Conservation (phyloP, 2,797 vertebrate species). For the Hephaestus fuliginosus region DNA sequence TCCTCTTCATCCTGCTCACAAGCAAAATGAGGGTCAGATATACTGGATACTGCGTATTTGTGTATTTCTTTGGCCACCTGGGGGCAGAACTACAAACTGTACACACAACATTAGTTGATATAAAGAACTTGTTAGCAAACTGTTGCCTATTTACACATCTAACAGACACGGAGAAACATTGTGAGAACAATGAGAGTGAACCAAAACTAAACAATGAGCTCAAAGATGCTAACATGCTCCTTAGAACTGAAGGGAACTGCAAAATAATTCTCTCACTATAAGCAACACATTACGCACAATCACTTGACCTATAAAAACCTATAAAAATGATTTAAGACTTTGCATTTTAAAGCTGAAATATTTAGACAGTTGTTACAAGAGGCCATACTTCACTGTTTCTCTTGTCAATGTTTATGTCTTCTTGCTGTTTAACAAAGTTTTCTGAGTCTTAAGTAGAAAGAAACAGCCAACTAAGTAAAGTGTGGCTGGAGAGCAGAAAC, state of each 20-base stretch:
- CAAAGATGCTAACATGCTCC: neutral
- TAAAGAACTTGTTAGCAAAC: neutral
- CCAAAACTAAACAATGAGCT: neutral
- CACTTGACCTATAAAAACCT: neutral
- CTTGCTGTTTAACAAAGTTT: neutral
- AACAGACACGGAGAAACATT: neutral
- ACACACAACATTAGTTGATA: neutral
- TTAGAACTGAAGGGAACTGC: neutral
- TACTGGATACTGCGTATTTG: neutral
- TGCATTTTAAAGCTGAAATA: neutral
- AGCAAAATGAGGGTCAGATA: constrained; percentile 11
- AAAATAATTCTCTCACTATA: neutral
- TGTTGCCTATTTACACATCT: neutral
- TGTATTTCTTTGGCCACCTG: too few relatives aligned
- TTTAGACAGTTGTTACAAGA: neutral
- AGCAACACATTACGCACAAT: neutral
- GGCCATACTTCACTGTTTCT: neutral
- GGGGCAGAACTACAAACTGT: neutral
- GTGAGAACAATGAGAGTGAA: neutral
- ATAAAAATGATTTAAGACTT: neutral
- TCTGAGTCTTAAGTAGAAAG: constrained; percentile 2
- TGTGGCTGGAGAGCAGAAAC: constrained; percentile 4
- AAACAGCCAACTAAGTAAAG: neutral
- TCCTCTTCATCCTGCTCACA: constrained; percentile 90
- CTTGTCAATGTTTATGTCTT: neutral